phyloP scores from a whole-genome alignment of 2,113 vertebrate genomes.

The Rhinogobius similis region DNA sequence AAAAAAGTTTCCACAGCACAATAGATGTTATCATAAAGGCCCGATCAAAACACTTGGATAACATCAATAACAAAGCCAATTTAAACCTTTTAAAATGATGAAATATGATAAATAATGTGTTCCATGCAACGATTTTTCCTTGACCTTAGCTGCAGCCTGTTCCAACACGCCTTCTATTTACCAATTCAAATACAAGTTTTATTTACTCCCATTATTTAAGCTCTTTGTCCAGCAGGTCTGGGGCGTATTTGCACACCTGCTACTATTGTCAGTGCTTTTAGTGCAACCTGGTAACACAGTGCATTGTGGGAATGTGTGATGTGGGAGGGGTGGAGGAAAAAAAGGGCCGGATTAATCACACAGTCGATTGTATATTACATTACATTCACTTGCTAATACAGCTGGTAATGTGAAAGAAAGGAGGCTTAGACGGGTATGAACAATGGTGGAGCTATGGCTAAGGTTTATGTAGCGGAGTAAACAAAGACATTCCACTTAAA shows the following conservation, averaged over 20 bases:
- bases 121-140: slow-evolving; percentile 11
- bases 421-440: slow-evolving; percentile 27
- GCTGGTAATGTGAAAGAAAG: slow-evolving; percentile 52
- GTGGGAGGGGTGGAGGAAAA: slow-evolving; percentile 17
- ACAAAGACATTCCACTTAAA: background rate
- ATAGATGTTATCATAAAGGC: background rate
- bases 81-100: background rate
- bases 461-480: slow-evolving; percentile 13
- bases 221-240: slow-evolving; percentile 65
- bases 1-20: no score
- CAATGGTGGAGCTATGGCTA: slow-evolving; percentile 20
- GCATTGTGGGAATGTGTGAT: slow-evolving; percentile 74
- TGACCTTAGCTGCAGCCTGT: slow-evolving; percentile 18
- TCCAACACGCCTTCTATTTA: slow-evolving; percentile 54
- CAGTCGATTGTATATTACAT: slow-evolving; percentile 44
- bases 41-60: no score
- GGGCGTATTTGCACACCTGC: slow-evolving; percentile 82
- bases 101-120: background rate
- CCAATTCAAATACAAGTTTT: slow-evolving; percentile 72
- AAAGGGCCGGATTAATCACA: slow-evolving; percentile 60
- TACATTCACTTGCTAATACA: slow-evolving; percentile 49
- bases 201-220: slow-evolving; percentile 71
- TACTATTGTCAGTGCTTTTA: slow-evolving; percentile 73
- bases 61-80: background rate
- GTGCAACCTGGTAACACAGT: slow-evolving; percentile 68